phyloP scores from a whole-genome alignment of 2,888 invertebrate species.

The Adineta ricciae region DNA sequence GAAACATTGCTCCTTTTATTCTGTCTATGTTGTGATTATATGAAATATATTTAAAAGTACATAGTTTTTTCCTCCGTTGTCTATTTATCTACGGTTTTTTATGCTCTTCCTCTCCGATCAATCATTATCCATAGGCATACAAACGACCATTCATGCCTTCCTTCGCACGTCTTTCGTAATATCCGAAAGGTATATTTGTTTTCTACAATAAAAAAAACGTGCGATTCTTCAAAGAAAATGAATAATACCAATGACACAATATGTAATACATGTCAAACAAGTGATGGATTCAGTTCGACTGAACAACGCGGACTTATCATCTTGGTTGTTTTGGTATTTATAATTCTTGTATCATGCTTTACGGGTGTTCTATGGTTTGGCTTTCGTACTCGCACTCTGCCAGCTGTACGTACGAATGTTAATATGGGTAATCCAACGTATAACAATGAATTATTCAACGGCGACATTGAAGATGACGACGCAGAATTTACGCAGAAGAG shows the following conservation, averaged over 20 bases:
- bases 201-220: neutral
- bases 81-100: neutral
- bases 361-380: neutral
- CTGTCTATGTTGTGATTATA: neutral
- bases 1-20: neutral
- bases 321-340: neutral
- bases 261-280: neutral
- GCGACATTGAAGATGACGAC: neutral
- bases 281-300: neutral
- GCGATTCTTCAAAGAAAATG: neutral
- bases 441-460: neutral
- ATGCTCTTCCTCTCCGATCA: neutral
- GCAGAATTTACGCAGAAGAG: neutral
- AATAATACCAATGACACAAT: neutral
- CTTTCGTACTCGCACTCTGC: neutral
- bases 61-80: neutral
- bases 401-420: neutral
- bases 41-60: neutral
- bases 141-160: neutral
- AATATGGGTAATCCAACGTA: neutral
- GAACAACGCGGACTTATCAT: neutral
- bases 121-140: neutral
- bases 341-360: neutral
- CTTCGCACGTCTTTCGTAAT: neutral
- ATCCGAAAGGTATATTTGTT: neutral